Base-by-base conservation (phyloP, 1,140 invertebrate species). In the Druon quercuslanigerum region DNA sequence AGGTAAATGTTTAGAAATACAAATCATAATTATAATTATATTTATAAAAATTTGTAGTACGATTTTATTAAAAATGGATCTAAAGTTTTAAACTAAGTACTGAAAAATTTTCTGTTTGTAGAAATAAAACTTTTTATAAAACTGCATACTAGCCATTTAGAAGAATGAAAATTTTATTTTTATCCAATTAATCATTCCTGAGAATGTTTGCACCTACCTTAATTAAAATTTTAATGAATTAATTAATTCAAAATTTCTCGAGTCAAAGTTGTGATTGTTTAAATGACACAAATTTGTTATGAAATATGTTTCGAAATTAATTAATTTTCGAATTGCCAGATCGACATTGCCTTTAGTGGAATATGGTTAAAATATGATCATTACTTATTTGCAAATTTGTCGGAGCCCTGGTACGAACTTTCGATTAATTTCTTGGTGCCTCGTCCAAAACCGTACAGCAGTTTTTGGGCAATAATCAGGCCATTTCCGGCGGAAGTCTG, bases 391-490 rank as follows among this genome's bases (percentile, higher is more conserved):
- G 77, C 79, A 0, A 83, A 87, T 51, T 51, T 90, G 17, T 82
- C 86, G 0, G 77, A 78, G n/a, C 83, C 89, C 0, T 90, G 86
- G 87, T 75, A 78, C 13, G 76, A 87, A 50, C 12, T 88, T 33
- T 76, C 72, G 16, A 76, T 89, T 0, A 75, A 83, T 13, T 87
- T 88, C 71, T 77, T 90, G 74, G 89, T 90, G 20, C 89, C 89
- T 11, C 83, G 89, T 7, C 89, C 89, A 8, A 84, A 78, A 73
- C 82, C 83, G 0, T 78, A 72, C 9, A 83, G 79, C 0, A 89
- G 82, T 72, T 88, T 90, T 46, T 89, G 87, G 87, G 89, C 88
- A 3, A 72, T 90, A 3, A 83, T 80, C 2, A 84, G 80, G 72
- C 89, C 89, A 40, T 84, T 90, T 19, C 79, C 88, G 0, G 25